Evolutionary conservation across 1,140 invertebrate species (phyloP).

Genomic region (Aradophagus sp.): DNA sequence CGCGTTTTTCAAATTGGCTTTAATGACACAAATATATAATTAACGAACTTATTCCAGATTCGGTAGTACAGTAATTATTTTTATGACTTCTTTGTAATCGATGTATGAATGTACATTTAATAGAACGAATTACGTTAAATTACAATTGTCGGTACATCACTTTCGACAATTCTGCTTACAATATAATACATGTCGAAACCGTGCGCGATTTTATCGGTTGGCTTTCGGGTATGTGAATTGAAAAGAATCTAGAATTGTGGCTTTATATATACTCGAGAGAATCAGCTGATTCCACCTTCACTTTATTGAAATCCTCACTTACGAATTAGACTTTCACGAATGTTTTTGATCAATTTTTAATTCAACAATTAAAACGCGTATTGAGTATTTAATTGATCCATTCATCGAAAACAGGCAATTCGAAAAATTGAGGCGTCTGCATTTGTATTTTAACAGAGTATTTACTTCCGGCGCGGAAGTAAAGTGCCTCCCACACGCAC

Average conservation of each 20-base stretch:
- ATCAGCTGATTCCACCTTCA: conserved; percentile 67
- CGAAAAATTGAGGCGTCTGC: conserved; percentile 18
- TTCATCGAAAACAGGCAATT: conserved; percentile 10
- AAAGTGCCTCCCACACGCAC: conserved; percentile 25
- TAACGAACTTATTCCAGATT: no score
- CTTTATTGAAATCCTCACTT: conserved; percentile 61
- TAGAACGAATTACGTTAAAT: no score
- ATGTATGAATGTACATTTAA: no score
- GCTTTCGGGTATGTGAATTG: conserved; percentile 44
- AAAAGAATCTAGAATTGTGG: conserved; percentile 52
- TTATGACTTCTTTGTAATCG: no score
- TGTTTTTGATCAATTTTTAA: conserved; percentile 31
- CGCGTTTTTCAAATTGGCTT: no score
- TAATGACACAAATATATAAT: no score
- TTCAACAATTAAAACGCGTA: conserved; percentile 10
- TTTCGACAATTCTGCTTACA: conserved; percentile 60
- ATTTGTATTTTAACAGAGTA: conserved; percentile 8
- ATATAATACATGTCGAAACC: conserved; percentile 62
- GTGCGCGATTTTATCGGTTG: conserved; percentile 35
- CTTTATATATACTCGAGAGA: conserved; percentile 66
- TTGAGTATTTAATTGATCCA: conserved; percentile 9
- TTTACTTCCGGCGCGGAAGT: conserved; percentile 34
- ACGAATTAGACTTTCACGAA: conserved; percentile 50
- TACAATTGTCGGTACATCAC: conserved; percentile 14
- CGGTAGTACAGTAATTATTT: no score